Conservation (phyloP, 2,888 invertebrate species). For the Candidula unifasciata region DNA sequence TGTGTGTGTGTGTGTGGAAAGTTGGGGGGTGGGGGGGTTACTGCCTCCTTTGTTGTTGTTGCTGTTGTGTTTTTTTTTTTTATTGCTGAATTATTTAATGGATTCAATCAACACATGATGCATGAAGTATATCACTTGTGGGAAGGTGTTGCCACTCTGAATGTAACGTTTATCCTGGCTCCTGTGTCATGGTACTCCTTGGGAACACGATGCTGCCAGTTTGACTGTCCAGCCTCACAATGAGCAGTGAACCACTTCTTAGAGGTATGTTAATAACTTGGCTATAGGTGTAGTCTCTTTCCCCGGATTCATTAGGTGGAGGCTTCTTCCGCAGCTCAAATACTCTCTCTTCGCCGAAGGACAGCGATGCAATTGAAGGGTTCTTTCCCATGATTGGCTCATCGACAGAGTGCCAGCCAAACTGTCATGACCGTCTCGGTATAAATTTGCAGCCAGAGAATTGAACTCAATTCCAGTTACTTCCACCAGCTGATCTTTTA, state of each 20-base stretch:
- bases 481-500: slow-evolving; percentile 73
- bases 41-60: too few relatives aligned
- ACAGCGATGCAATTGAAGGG: slow-evolving; percentile 77
- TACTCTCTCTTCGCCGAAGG: slow-evolving; percentile 76
- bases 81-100: background rate
- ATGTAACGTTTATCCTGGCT: slow-evolving; percentile 78
- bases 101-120: too few relatives aligned
- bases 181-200: slow-evolving; percentile 78
- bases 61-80: background rate
- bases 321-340: slow-evolving; percentile 78
- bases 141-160: slow-evolving; percentile 75
- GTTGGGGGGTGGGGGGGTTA: too few relatives aligned
- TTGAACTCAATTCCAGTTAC: slow-evolving; percentile 78
- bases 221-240: slow-evolving; percentile 80
- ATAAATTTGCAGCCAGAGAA: slow-evolving; percentile 79
- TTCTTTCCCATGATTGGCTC: slow-evolving; percentile 76
- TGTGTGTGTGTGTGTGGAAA: too few relatives aligned
- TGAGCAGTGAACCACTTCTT: slow-evolving; percentile 78
- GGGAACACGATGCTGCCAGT: slow-evolving; percentile 79
- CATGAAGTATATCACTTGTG: too few relatives aligned
- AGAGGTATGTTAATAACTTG: slow-evolving; percentile 77
- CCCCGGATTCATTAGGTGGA: slow-evolving; percentile 54
- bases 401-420: slow-evolving; percentile 79
- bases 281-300: slow-evolving; percentile 65
- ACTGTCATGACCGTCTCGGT: slow-evolving; percentile 79